phyloP scores from a whole-genome alignment of 2,113 vertebrate species.

The Rhinoderma darwinii region DNA sequence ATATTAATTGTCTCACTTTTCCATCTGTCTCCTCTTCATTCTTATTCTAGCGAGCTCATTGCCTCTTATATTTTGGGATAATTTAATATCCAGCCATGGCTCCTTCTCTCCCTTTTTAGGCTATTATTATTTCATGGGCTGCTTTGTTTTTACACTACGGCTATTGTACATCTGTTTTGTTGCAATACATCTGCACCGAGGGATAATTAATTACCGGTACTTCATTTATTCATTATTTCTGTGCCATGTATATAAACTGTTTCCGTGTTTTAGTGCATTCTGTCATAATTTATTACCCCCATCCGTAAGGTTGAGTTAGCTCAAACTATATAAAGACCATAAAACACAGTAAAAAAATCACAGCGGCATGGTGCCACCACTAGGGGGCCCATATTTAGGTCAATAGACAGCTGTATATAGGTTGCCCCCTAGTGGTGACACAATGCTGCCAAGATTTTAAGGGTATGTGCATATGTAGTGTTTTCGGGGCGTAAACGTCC shows the following conservation, averaged over 20 bases:
- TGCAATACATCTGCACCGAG: neutral
- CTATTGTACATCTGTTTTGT: neutral
- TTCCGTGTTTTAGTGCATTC: neutral
- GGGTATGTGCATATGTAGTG: too few species aligned
- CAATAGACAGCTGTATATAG: too few species aligned
- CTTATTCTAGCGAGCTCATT: neutral
- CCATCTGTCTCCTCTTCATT: neutral
- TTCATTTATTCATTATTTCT: too few species aligned
- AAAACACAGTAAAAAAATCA: too few species aligned
- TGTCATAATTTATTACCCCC: too few species aligned
- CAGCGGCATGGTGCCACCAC: neutral
- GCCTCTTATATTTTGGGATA: neutral
- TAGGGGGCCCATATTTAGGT: too few species aligned
- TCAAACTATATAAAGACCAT: too few species aligned
- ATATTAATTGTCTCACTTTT: neutral
- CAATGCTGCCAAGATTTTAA: too few species aligned
- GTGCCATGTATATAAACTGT: neutral
- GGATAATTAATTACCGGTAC: neutral
- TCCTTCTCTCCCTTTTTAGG: neutral
- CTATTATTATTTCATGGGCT: slow-evolving; percentile 31
- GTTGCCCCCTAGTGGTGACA: neutral
- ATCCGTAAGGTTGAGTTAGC: too few species aligned
- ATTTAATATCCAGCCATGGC: neutral
- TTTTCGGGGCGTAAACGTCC: too few species aligned
- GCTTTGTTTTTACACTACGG: neutral